These are phyloP conservation scores for Rhineura floridana DNA, from an alignment of 2,113 vertebrate genomes.

Conservation along the genomic window DNA sequence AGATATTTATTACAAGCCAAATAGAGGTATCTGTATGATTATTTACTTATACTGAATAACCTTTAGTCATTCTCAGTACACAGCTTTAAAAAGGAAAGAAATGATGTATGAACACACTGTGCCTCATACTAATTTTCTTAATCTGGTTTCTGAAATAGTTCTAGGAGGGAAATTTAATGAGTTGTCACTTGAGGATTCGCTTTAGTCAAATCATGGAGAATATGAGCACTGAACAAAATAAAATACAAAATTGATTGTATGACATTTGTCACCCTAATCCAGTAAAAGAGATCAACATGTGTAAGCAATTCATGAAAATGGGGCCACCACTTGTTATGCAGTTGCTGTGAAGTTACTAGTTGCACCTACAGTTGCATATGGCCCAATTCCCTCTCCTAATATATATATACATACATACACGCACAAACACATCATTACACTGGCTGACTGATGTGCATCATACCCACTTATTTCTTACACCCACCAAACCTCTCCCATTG, in stretches of 20 bases:
- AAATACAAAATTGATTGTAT: background rate
- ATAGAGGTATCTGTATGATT: background rate
- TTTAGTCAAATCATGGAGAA: background rate
- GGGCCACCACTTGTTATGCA: background rate
- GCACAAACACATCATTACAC: background rate
- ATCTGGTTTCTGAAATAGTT: background rate
- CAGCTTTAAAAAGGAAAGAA: background rate
- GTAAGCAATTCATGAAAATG: background rate
- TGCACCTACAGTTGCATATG: background rate
- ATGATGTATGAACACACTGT: background rate
- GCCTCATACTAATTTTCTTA: background rate
- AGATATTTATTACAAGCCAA: slow-evolving; percentile 23
- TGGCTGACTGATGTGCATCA: background rate
- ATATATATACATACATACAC: background rate
- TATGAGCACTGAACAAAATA: background rate
- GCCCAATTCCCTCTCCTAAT: background rate
- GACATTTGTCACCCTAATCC: background rate
- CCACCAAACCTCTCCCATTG: background rate
- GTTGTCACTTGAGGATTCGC: background rate
- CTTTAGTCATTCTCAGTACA: background rate
- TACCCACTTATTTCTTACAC: no score
- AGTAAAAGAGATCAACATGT: background rate
- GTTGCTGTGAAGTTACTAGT: background rate
- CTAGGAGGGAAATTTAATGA: background rate
- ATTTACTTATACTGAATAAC: background rate